Evolutionary conservation across 1,140 invertebrate genomes (phyloP), one percentile per base, ranked within the genome.

Genomic region (Leucophenga varia): DNA sequence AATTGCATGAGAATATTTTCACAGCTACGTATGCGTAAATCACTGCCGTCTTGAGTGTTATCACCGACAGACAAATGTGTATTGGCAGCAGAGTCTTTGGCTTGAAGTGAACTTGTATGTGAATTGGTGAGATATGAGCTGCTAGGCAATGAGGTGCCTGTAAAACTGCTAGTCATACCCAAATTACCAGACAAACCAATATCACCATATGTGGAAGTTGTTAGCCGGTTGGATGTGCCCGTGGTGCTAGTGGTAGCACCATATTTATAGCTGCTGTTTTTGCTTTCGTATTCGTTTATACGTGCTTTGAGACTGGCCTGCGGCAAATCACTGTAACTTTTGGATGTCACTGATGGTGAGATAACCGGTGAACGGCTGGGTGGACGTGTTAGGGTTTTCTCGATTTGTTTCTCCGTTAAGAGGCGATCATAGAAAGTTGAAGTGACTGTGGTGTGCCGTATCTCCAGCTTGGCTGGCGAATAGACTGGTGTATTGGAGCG

Each of bases 381-480:
- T 20, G 67, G 57, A 17, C 59, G 64, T 18, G 55, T 52, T 12
- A 59, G 42, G n/a, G 54, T 65, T 45, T 64, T 64, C 34, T 72
- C 70, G 38, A 73, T 67, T 38, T 74, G 60, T 39, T 67, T 74
- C 41, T 74, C 70, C 14, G 61, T 68, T 8, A 74, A 52, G 34
- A 70, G 68, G 8, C 73, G 73, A 55, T 75, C 72, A 34, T 75
- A 75, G 43, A 75, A 73, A 25, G 72, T 75, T 10, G 72, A 71
- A 5, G 72, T 75, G 17, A 75, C 72, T 12, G 72, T 75, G 25
- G 72, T 74, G 49, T 75, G 72, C 1, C 72, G 69, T 13, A 75
- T 72, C 36, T 75, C 70, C 13, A 74, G 54, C 55, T 72, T 72
- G 16, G 55, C 57, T 45, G 68, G 72, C 47, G 59, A 57, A 50